Base-by-base conservation (phyloP, 1,140 invertebrate species). In the Sycophila sp. region DNA sequence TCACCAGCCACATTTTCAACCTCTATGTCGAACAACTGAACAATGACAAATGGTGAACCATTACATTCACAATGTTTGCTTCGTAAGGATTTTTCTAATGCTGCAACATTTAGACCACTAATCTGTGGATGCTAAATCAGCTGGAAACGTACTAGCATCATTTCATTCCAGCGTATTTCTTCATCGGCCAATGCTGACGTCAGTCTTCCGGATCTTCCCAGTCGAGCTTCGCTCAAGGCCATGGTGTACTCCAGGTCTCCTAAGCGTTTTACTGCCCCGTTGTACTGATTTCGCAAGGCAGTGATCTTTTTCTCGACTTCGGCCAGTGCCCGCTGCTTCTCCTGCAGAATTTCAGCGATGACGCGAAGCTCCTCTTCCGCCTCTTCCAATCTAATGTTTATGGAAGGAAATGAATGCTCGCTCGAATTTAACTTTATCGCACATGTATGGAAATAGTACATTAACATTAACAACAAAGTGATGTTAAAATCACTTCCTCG, bases 151-250 rank as follows among this genome's bases (percentile, higher is more conserved):
- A 93, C 92, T 83, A 90, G 87, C 6, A 94, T 91, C 42, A 89
- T 89, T 63, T 92, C 88, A 69, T 92, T 89, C 95, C 95, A 97
- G 47, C 94, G 88, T 5, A 91, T 87, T 82, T 95, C 91, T 81
- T 96, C 95, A 78, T 96, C 94, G 0, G 92, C 91, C 1, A 97
- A 85, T 17, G 95, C 95, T 6, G 93, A 91, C 2, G 94, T 96
- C 1, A 97, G 84, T 74, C 93, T 89, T 0, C 92, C 93, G 0
- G 95, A 94, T 64, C 95, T 88, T 58, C 91, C 91, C 2, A 97
- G 83, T 66, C 95, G 86, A 0, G 90, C 90, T 32, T 91, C 91
- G 1, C 93, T 94, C n/a, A 94, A 80, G 68, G 90, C 89, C 40
- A 96, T 94, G 28, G 86, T 87, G 17, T 87, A 83, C 76, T 91